Evolutionary conservation across 92 coral and sea anemone genomes (phyloP).

Genomic region (Umimayanthus kanabou): DNA sequence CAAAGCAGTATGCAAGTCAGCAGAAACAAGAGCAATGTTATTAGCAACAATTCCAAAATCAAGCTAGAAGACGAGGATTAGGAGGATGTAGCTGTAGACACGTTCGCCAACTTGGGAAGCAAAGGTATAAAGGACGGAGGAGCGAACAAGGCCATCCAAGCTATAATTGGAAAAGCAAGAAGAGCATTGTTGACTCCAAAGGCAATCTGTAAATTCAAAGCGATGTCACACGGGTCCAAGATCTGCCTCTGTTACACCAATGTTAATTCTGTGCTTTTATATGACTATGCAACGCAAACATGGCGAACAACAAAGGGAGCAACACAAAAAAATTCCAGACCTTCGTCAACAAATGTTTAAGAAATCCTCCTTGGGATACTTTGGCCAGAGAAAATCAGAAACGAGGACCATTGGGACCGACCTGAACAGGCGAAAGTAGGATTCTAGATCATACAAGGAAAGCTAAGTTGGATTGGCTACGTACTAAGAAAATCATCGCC

Average conservation of each 20-base stretch:
- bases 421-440: too few relatives aligned
- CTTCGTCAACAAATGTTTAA: conserved; percentile 21
- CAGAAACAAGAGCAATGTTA: neutral
- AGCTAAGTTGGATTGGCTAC: too few relatives aligned
- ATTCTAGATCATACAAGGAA: too few relatives aligned
- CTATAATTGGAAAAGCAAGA: conserved; percentile 20
- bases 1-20: neutral
- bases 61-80: neutral
- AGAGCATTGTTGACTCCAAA: conserved; percentile 11
- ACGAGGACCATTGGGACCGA: neutral
- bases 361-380: neutral
- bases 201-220: conserved; percentile 15
- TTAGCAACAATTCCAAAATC: neutral
- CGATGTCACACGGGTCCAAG: neutral
- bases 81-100: neutral
- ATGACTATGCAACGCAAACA: conserved; percentile 32
- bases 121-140: neutral
- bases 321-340: neutral
- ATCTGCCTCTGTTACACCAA: neutral
- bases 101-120: conserved; percentile 17
- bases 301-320: conserved; percentile 18
- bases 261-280: conserved; percentile 16
- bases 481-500: too few relatives aligned
- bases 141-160: neutral
- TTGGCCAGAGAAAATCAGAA: conserved; percentile 14